Evolutionary conservation across 1,140 invertebrate species (phyloP).

Genomic region (Doryteuthis pealeii): DNA sequence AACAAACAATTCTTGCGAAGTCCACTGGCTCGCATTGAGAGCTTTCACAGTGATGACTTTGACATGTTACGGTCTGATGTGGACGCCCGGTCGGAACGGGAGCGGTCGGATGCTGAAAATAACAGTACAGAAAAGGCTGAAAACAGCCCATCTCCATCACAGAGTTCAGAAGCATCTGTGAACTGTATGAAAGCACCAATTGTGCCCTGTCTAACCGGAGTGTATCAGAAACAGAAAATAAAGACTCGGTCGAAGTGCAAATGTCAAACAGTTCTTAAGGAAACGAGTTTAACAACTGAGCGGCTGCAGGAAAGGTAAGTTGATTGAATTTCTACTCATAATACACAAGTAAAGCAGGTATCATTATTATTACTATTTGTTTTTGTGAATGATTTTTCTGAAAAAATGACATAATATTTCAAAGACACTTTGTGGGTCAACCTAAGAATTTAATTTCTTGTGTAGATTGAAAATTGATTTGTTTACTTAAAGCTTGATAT

Average conservation of each 20-base stretch:
- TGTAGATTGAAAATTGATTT: too few species aligned
- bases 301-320: constrained; percentile 22
- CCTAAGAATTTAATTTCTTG: too few species aligned
- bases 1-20: constrained; percentile 46
- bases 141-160: constrained; percentile 28
- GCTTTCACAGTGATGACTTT: constrained; percentile 56
- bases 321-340: background rate
- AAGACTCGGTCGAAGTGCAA: constrained; percentile 49
- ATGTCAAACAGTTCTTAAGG: constrained; percentile 24
- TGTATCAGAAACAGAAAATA: constrained; percentile 44
- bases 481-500: too few species aligned
- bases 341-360: too few species aligned
- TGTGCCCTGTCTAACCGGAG: constrained; percentile 46
- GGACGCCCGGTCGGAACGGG: background rate
- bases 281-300: constrained; percentile 24
- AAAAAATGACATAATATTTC: too few species aligned
- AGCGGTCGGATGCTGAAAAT: constrained; percentile 29
- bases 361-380: too few species aligned
- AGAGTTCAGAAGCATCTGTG: constrained; percentile 29
- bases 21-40: constrained; percentile 54
- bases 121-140: constrained; percentile 28
- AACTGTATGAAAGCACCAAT: constrained; percentile 46
- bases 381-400: too few species aligned
- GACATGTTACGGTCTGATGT: constrained; percentile 35
- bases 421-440: too few species aligned